Evolutionary conservation across 2,113 vertebrate genomes (phyloP), one percentile per base, ranked within the genome.

Genomic region (Astatoreochromis straeleni): DNA sequence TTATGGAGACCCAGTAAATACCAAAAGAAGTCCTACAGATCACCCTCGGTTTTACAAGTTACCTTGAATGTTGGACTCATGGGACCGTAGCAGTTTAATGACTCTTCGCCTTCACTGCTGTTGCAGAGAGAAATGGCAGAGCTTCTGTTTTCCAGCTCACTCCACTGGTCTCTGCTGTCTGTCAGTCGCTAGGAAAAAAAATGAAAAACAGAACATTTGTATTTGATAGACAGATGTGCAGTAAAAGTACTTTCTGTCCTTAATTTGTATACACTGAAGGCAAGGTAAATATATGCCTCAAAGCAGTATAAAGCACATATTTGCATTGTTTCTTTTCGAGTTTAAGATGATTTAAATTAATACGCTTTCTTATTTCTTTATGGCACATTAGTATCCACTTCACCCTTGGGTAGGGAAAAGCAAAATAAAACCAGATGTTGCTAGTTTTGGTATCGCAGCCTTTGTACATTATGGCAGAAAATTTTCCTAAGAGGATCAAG

Each of bases 1-100:
- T 58, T 60, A 24, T 47, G 31, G 45, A 78, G 42, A 78, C 14
- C 65, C 40, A 13, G 68, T 53, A 53, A 79, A 51, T 42, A 60
- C 5, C 13, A 31, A 35, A 29, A 83, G 16, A 24, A 4, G 7
- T 42, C n/a, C 21, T 42, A 26, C 54, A 65, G 70, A 57, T 7
- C 26, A 14, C 19, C 49, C 55, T 6, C 7, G 31, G 40, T 82
- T 58, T 38, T 70, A 24, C 8, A 45, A 45, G 31, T 40, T 90
- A 98, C 97, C 96, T 97, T 98, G 83, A 91, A 92, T 0, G 88
- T 95, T 7, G 97, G 97, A 83, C 97, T 97, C 94, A 95, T 95
- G 13, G 97, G 96, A 0, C 96, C 91, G 1, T 96, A 96, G 21
- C 91, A 93, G 85, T 94, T 86, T 21, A 79, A 40, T 4, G 82